phyloP scores from a whole-genome alignment of 2,888 invertebrate genomes.

The Amaurobius ferox region DNA sequence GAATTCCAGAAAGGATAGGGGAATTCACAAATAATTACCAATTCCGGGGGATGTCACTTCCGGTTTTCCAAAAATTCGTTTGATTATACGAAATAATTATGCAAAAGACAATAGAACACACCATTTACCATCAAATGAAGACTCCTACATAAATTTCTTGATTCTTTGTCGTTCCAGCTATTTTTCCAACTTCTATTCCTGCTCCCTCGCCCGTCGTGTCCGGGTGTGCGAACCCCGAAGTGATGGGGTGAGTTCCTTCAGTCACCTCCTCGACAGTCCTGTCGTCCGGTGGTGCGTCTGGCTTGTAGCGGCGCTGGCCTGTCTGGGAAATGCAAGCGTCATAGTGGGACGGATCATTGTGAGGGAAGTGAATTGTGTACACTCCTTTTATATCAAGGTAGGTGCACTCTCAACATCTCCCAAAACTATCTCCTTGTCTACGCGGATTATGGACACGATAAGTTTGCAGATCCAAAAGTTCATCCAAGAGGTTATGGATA shows the following conservation, averaged over 20 bases:
- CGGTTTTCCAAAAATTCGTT: too few relatives aligned
- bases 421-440: too few relatives aligned
- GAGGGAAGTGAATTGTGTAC: conserved; percentile 81
- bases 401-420: background rate
- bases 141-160: conserved; percentile 19
- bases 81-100: too few relatives aligned
- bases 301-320: conserved; percentile 82
- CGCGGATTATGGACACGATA: too few relatives aligned
- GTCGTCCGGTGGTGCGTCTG: conserved; percentile 80
- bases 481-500: too few relatives aligned
- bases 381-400: conserved; percentile 81
- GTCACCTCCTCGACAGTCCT: conserved; percentile 81
- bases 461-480: too few relatives aligned
- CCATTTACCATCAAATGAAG: too few relatives aligned
- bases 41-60: too few relatives aligned
- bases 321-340: conserved; percentile 81
- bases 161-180: conserved; percentile 79
- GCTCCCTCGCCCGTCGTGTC: conserved; percentile 80
- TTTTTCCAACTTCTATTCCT: conserved; percentile 81
- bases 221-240: conserved; percentile 81
- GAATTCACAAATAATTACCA: too few relatives aligned
- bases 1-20: too few relatives aligned
- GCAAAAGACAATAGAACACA: too few relatives aligned
- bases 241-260: conserved; percentile 82
- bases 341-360: conserved; percentile 80